These are phyloP conservation scores for Plotosus lineatus DNA, from an alignment of 2,113 vertebrate genomes.

Conservation along the genomic window DNA sequence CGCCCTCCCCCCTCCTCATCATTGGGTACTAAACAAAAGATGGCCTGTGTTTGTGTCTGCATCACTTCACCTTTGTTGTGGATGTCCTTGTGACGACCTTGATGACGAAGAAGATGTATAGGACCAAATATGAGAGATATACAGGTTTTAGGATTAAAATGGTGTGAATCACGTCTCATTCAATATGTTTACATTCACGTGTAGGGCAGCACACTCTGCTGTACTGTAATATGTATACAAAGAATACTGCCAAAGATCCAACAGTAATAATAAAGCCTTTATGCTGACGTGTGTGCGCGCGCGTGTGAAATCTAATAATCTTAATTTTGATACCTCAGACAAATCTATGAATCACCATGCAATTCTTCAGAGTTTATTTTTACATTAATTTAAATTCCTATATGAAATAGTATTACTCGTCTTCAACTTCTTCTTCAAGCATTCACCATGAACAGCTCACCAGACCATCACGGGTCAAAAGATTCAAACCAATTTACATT, in stretches of 20 bases:
- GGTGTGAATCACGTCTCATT: no score
- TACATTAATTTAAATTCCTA: no score
- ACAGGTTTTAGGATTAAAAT: neutral
- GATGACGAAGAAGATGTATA: neutral
- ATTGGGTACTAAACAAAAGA: neutral
- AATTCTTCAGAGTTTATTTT: neutral
- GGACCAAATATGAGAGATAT: neutral
- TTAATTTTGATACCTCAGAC: neutral
- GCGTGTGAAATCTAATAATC: neutral
- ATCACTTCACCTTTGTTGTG: neutral
- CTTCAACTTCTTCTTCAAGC: no score
- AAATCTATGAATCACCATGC: neutral
- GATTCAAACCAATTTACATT: no score
- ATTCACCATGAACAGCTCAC: no score
- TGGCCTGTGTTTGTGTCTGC: neutral
- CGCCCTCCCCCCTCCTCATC: neutral
- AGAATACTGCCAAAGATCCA: neutral
- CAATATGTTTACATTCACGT: no score
- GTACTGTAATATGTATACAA: neutral
- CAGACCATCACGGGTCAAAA: no score
- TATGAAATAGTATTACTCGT: no score
- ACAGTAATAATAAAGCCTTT: neutral
- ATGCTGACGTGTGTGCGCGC: no score
- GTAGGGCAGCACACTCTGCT: neutral
- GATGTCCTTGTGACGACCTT: slow-evolving; percentile 25